These are phyloP conservation scores for Monochamus alternatus DNA, from an alignment of 2,888 invertebrate species.

Conservation along the genomic window DNA sequence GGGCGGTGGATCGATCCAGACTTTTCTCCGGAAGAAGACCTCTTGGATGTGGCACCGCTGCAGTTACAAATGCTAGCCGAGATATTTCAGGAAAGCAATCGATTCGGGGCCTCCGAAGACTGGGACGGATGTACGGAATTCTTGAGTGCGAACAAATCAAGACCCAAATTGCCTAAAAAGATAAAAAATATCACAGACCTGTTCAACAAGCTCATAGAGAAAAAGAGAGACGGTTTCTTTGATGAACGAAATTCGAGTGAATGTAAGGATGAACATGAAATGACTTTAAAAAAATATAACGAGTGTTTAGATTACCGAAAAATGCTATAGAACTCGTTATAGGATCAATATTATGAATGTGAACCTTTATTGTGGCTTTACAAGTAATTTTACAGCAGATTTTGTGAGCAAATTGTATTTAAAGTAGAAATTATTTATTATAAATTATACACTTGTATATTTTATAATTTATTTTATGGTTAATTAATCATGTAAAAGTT, in stretches of 20 bases:
- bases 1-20: neutral
- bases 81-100: slow-evolving; percentile 22
- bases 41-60: neutral
- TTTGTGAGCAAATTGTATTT: too few relatives aligned
- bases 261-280: neutral
- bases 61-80: slow-evolving; percentile 18
- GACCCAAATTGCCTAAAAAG: neutral
- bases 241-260: slow-evolving; percentile 5
- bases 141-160: neutral
- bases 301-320: neutral
- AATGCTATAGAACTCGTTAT: neutral
- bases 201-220: slow-evolving; percentile 19
- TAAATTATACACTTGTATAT: too few relatives aligned
- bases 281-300: neutral
- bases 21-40: neutral
- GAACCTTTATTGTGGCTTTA: too few relatives aligned
- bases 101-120: neutral
- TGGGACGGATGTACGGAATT: slow-evolving; percentile 31
- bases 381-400: too few relatives aligned
- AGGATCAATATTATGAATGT: too few relatives aligned
- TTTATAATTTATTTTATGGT: too few relatives aligned
- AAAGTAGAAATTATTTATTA: too few relatives aligned
- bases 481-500: too few relatives aligned
- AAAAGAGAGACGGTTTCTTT: slow-evolving; percentile 15
- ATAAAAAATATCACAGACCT: slow-evolving; percentile 8